These are phyloP conservation scores for Arrhopalites spinosus DNA, from an alignment of 2,888 invertebrate genomes.

Conservation along the genomic window DNA sequence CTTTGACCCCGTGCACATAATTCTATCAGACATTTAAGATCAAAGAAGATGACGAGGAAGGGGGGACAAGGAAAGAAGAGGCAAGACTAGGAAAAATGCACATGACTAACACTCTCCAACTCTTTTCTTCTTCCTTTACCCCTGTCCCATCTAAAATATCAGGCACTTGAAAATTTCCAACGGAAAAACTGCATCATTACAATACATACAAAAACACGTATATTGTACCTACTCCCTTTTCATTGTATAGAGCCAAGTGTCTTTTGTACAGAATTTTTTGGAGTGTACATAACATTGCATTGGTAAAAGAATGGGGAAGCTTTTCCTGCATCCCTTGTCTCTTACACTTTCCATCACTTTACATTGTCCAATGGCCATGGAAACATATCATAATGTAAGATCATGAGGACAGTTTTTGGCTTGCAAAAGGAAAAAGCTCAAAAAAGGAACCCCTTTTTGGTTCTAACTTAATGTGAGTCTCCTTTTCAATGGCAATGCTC, in stretches of 20 bases:
- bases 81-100: background rate
- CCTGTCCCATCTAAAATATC: constrained; percentile 18
- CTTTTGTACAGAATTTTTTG: too few relatives aligned
- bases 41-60: constrained; percentile 37
- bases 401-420: constrained; percentile 10
- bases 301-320: too few relatives aligned
- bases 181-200: background rate
- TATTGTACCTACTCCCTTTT: too few relatives aligned
- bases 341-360: background rate
- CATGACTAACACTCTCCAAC: background rate
- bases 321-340: background rate
- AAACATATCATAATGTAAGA: constrained; percentile 11
- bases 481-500: background rate
- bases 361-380: background rate
- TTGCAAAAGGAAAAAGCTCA: background rate
- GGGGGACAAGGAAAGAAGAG: background rate
- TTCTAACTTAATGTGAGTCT: constrained; percentile 2
- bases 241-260: too few relatives aligned
- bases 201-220: background rate
- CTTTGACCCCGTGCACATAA: constrained; percentile 49
- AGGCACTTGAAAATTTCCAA: background rate
- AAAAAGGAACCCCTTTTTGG: background rate
- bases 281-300: too few relatives aligned
- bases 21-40: constrained; percentile 50
- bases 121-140: background rate